Conservation (phyloP, 1,140 invertebrate species). For the Drepana arcuata region DNA sequence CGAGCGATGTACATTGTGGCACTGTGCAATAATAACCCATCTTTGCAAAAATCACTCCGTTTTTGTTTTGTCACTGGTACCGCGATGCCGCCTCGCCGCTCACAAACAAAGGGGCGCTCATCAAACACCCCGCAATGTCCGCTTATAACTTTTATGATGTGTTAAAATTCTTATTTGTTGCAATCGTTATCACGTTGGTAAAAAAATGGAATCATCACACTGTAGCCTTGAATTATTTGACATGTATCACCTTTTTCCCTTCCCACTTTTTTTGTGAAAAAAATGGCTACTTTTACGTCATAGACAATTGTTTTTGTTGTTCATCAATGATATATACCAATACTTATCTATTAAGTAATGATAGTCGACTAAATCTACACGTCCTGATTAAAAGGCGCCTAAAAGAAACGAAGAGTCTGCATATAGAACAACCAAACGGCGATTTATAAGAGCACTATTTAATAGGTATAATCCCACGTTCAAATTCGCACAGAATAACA, state of each 20-base stretch:
- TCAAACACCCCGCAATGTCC: too few relatives aligned
- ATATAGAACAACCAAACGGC: too few relatives aligned
- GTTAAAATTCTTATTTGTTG: conserved; percentile 39
- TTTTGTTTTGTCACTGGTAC: conserved; percentile 37
- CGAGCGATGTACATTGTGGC: conserved; percentile 64
- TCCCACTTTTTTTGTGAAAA: conserved; percentile 52
- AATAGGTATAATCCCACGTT: too few relatives aligned
- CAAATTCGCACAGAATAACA: too few relatives aligned
- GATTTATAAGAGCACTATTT: too few relatives aligned
- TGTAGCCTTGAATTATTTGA: conserved; percentile 69
- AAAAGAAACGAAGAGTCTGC: too few relatives aligned
- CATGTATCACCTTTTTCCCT: conserved; percentile 62
- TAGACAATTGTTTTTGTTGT: conserved; percentile 14
- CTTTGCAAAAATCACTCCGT: conserved; percentile 16
- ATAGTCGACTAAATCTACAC: conserved; percentile 12
- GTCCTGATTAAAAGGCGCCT: too few relatives aligned
- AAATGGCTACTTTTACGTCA: conserved; percentile 45
- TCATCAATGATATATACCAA: too few relatives aligned
- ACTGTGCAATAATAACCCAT: conserved; percentile 70
- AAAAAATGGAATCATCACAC: conserved; percentile 63
- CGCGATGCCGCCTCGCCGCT: conserved; percentile 15
- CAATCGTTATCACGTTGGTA: conserved; percentile 55
- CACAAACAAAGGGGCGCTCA: too few relatives aligned
- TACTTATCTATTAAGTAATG: conserved; percentile 10
- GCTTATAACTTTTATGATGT: too few relatives aligned